A percentile compares a stretch with the other conserved stretches of the same genome.
Conservation (phyloP, 2,113 vertebrate species). For the Phycodurus eques region DNA sequence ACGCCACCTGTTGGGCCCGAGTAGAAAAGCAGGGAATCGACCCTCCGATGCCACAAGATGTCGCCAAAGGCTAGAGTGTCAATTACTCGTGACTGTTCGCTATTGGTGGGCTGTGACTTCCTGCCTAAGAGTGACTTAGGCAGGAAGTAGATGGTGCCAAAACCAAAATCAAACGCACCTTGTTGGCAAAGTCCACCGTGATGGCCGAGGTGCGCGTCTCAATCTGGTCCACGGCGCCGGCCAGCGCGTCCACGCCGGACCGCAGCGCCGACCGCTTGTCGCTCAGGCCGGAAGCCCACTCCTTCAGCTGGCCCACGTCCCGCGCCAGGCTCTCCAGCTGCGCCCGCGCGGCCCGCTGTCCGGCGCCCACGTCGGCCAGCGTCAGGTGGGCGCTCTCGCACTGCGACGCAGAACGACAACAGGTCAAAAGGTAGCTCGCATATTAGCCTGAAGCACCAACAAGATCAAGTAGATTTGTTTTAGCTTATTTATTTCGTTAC, state of each 20-base stretch:
- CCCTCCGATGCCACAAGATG: not conserved
- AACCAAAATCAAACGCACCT: slow-evolving; percentile 39
- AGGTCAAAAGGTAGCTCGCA: not conserved
- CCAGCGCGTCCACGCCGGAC: slow-evolving; percentile 73
- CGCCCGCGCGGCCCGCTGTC: slow-evolving; percentile 57
- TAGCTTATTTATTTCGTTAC: no score
- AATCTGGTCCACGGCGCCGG: slow-evolving; percentile 69
- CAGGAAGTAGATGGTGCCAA: not conserved
- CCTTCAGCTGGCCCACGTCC: slow-evolving; percentile 75
- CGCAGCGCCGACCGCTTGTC: slow-evolving; percentile 73
- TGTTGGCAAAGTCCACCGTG: slow-evolving; percentile 72
- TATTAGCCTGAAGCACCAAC: no score
- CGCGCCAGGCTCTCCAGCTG: slow-evolving; percentile 74
- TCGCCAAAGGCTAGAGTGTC: no score
- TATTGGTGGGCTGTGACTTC: no score
- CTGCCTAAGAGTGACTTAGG: not conserved
- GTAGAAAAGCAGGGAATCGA: slow-evolving; percentile 24
- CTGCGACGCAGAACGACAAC: slow-evolving; percentile 59
- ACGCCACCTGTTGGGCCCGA: slow-evolving; percentile 60
- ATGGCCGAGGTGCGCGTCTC: slow-evolving; percentile 74
- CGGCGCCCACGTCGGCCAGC: slow-evolving; percentile 70
- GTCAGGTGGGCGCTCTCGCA: slow-evolving; percentile 75
- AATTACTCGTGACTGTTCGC: no score
- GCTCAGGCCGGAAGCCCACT: slow-evolving; percentile 66
- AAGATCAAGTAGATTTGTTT: no score